Evolutionary conservation across 2,888 invertebrate genomes (phyloP).

Genomic region (Dione vanillae): DNA sequence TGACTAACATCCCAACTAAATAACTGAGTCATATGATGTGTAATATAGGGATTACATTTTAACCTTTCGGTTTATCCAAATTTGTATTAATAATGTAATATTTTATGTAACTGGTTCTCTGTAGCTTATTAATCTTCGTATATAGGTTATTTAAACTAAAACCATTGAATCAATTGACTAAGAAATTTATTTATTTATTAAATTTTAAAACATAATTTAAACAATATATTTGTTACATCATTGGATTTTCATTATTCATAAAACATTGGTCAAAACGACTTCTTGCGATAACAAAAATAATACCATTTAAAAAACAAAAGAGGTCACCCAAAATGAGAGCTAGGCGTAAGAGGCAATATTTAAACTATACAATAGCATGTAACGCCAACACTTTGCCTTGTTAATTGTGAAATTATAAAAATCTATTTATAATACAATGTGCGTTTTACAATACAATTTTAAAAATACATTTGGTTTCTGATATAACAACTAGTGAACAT

Average conservation of each 20-base stretch:
- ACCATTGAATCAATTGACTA: constrained; percentile 22
- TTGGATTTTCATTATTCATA: constrained; percentile 14
- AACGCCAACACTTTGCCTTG: constrained; percentile 25
- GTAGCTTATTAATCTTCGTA: background rate
- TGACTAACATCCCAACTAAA: constrained; percentile 11
- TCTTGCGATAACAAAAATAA: constrained; percentile 25
- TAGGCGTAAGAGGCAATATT: constrained; percentile 38
- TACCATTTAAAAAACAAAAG: constrained; percentile 9
- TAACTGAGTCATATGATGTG: constrained; percentile 8
- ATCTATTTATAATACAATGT: constrained; percentile 69
- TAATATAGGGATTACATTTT: constrained; percentile 5
- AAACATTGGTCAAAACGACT: constrained; percentile 25
- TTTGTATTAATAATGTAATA: constrained; percentile 1
- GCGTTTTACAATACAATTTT: constrained; percentile 70
- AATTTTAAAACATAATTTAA: constrained; percentile 2
- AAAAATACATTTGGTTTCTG: constrained; percentile 69
- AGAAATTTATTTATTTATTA: constrained; percentile 31
- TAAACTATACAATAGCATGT: constrained; percentile 34
- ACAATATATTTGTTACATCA: constrained; percentile 21
- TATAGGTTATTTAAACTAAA: constrained; percentile 23
- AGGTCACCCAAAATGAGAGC: constrained; percentile 13
- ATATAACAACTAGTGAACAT: constrained; percentile 65
- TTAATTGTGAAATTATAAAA: constrained; percentile 55
- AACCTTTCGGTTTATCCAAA: constrained; percentile 2
- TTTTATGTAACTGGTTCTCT: background rate